Percentiles rank a stretch among this genome's conserved stretches.
Evolutionary conservation across 2,888 invertebrate species (phyloP).

Genomic region (Tenthredo livida): DNA sequence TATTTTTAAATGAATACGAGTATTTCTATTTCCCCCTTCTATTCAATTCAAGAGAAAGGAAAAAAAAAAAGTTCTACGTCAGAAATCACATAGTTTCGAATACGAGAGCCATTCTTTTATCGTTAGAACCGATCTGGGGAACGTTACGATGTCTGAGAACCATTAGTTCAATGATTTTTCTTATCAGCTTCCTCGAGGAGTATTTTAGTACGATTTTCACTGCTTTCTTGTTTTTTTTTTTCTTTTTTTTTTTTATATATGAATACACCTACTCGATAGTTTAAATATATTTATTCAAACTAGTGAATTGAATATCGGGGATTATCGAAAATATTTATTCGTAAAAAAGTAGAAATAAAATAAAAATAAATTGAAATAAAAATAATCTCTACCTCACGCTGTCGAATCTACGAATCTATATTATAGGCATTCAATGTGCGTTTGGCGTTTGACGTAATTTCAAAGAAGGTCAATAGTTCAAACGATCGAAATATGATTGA

Average conservation of each 20-base stretch:
- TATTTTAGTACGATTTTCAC: not conserved
- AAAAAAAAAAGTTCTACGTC: not conserved
- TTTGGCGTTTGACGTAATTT: slow-evolving; percentile 17
- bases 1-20: not conserved
- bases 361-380: not conserved
- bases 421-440: not conserved
- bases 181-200: not conserved
- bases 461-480: not conserved
- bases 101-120: not conserved
- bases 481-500: slow-evolving; percentile 18
- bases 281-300: not conserved
- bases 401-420: not conserved
- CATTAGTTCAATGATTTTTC: slow-evolving; percentile 19
- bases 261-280: no score
- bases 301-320: not conserved
- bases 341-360: not conserved
- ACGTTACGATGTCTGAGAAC: not conserved
- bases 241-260: no score
- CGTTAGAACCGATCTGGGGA: slow-evolving; percentile 1
- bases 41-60: not conserved
- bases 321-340: not conserved
- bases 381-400: not conserved
- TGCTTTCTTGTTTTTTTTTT: not conserved
- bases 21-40: not conserved
- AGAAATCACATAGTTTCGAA: not conserved